phyloP scores from a whole-genome alignment of 2,888 invertebrate species.

The Norana najaformis region DNA sequence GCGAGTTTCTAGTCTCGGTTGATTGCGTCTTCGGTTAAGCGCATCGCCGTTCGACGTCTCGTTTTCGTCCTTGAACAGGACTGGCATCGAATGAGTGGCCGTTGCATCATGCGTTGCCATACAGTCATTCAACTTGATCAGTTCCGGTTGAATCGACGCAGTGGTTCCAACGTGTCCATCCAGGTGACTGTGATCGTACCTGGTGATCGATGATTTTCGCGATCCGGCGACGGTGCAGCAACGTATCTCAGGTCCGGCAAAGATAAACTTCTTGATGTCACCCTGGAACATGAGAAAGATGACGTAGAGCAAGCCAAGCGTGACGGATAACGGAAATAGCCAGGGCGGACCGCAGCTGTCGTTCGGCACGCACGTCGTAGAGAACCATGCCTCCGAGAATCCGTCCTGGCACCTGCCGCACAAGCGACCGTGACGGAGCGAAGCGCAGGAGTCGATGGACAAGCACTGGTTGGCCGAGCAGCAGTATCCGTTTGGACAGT shows the following conservation, averaged over 20 bases:
- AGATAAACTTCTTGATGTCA: constrained; percentile 44
- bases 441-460: constrained; percentile 38
- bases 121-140: neutral
- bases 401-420: constrained; percentile 43
- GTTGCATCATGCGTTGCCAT: neutral
- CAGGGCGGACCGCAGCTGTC: constrained; percentile 40
- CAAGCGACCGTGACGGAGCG: constrained; percentile 39
- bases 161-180: neutral
- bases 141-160: neutral
- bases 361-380: constrained; percentile 41
- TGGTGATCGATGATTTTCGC: neutral
- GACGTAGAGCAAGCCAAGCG: constrained; percentile 40
- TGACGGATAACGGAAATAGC: constrained; percentile 38
- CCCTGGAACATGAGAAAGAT: constrained; percentile 43
- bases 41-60: neutral
- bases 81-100: neutral
- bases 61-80: constrained; percentile 15
- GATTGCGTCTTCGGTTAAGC: neutral
- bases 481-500: constrained; percentile 46
- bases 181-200: neutral
- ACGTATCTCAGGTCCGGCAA: constrained; percentile 34
- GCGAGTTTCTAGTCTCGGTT: neutral
- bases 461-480: constrained; percentile 40
- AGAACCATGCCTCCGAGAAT: constrained; percentile 43
- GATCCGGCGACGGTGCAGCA: neutral